Base-by-base conservation (phyloP, 2,113 vertebrate species). In the Bungarus multicinctus region DNA sequence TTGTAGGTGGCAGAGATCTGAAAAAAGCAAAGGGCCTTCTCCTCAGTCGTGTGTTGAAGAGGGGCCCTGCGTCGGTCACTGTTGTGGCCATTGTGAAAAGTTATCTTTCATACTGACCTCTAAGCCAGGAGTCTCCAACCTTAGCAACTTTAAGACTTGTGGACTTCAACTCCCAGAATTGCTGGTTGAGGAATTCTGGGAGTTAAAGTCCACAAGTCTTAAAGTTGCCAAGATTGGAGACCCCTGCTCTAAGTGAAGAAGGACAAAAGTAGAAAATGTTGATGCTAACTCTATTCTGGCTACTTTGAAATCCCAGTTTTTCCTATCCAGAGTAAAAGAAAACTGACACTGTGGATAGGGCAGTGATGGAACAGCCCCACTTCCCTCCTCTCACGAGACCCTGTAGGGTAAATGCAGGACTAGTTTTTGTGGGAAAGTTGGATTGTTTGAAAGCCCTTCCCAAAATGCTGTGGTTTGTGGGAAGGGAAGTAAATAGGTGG, bases 21-120 rank as follows among this genome's bases (percentile, higher is more conserved):
- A 18, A 74, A 20, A 74, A 39, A 7, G 16, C 2, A 39, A 34
- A 74, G 5, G 4, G 12, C n/a, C n/a, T 20, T 39, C 69, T 39
- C 5, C n/a, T n/a, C 69, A 34, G n/a, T 7, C 16, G 1, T 74
- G 8, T 18, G 69, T 39, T 3, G n/a, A 74, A 8, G 5, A 74
- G 16, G 0, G 0, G 16, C 20, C 69, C n/a, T 74, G 16, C 16
- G 3, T 34, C 2, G 1, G 1, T 16, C 69, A 74, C 8, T 3
- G n/a, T 74, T 39, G 69, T 39, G 5, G 69, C 69, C 16, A 2
- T 39, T 39, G 64, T 2, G 16, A 20, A 18, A 34, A 34, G 4
- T 18, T 34, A 20, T 5, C 16, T 74, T 74, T 8, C 69, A 20
- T 6, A 3, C n/a, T 34, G n/a, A 74, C 16, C 16, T 74, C n/a